Base-by-base conservation (phyloP, 2,888 invertebrate genomes). In the Geotrupes spiniger region DNA sequence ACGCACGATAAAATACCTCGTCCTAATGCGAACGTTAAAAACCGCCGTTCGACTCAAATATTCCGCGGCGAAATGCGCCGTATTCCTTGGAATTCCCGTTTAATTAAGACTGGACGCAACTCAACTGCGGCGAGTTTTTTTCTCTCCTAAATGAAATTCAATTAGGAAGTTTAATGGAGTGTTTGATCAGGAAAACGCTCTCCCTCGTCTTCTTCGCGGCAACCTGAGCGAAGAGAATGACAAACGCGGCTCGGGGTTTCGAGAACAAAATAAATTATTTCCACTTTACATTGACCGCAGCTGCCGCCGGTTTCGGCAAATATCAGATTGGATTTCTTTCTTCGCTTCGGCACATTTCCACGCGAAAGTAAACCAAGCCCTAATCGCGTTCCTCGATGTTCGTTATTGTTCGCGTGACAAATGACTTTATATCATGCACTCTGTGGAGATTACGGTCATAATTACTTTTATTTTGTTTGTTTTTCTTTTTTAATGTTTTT, bases 161-260 rank as follows among this genome's bases (percentile, higher is more conserved):
- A 63, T 64, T 62, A 63, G 61, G 58, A 62, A 62, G 63, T 63
- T 62, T 63, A 63, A 63, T 62, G 62, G 61, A 62, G 63, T 62
- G 64, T 63, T 62, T 63, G 60, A 63, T 62, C 64, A 60, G 58
- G 55, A 54, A 53, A 52, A 56, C 52, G 54, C n/a, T 57, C 51
- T 53, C 52, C 48, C 54, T 49, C 49, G 46, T 46, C 51, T 49
- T 50, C 51, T 47, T 53, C 54, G 31, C 44, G 45, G 52, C 53
- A 50, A 46, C 53, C 53, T 51, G 48, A 40, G 43, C 36, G 49
- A 46, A 26, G 49, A 49, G 46, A 56, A 51, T 50, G 54, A 53
- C 51, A 54, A 46, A 47, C 31, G 43, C 46, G 46, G 39, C 36
- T 42, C 10, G 36, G 11, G 36, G 27, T 40, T 38, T 29, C 45